phyloP scores from a whole-genome alignment of 2,888 invertebrate species.

The Gnatocerus cornutus region DNA sequence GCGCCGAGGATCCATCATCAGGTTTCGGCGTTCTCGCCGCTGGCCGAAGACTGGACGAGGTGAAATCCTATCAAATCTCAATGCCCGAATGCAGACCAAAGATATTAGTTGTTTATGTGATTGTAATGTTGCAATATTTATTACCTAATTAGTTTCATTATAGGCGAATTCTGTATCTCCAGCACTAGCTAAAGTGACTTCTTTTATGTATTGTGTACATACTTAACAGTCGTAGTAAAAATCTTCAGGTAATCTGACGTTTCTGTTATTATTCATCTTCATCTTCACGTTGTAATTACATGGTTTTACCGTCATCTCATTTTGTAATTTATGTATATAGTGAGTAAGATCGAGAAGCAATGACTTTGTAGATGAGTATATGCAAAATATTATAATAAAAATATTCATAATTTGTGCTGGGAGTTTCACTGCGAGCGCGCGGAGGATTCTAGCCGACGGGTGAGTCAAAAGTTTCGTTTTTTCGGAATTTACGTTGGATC shows the following conservation, averaged over 20 bases:
- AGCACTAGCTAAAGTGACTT: conserved; percentile 17
- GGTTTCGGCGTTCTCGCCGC: conserved; percentile 81
- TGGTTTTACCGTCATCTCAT: not conserved
- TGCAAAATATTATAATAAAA: not conserved
- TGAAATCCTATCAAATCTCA: conserved; percentile 71
- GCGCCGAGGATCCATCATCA: conserved; percentile 70
- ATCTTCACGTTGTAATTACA: not conserved
- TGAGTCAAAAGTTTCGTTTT: no score
- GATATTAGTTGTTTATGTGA: conserved; percentile 62
- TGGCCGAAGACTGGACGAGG: conserved; percentile 80
- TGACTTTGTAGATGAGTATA: not conserved
- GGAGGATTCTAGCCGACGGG: no score
- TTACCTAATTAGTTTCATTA: conserved; percentile 47
- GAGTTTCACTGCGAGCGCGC: no score
- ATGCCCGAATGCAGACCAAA: conserved; percentile 60
- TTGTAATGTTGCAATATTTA: conserved; percentile 67
- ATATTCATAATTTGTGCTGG: not conserved
- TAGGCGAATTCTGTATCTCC: conserved; percentile 40
- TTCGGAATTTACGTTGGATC: no score
- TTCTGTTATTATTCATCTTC: conserved; percentile 52
- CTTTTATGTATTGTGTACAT: conserved; percentile 40
- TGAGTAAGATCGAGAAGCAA: not conserved
- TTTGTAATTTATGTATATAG: conserved; percentile 1
- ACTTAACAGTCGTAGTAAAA: conserved; percentile 13
- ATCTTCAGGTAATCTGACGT: conserved; percentile 49